Evolutionary conservation across 37 sponge, comb jelly and placozoan species (phyloP), one percentile per base, ranked within the genome.

Genomic region (Ianthella basta): DNA sequence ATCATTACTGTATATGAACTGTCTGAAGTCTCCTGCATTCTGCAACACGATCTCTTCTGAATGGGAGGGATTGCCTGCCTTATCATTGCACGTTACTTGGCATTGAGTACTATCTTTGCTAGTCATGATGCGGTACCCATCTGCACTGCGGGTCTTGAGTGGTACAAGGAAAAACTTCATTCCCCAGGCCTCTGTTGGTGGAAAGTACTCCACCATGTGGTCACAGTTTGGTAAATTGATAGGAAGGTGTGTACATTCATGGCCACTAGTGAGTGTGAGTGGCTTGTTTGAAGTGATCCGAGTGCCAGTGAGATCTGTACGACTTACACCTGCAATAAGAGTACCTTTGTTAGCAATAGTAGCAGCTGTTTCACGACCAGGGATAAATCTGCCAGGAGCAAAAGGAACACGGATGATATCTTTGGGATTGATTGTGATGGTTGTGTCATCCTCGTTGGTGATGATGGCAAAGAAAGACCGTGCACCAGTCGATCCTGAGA

Each of bases 201-300:
- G 60, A 36, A 85, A 34, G 81, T 86, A 81, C 59, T 86, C 86
- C 23, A 79, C 63, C 15, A 86, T 40, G 38, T 67, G 69, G 35
- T 86, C 86, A 79, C 86, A 86, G n/a, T 39, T 55, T 59, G 68
- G 72, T 15, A 60, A 13, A 20, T 83, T 40, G 39, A 59, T 59
- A 19, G 83, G 88, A 14, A 83, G 39, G 59, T 68, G 74, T 3
- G 72, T 83, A 83, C 88, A 88, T 55, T 88, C 80, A 60, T 88
- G 88, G 20, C 88, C 88, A 41, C 79, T 74, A 37, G 83, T 60
- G 23, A 88, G 68, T 23, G 88, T 53, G 35, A 88, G 56, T 16
- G 79, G 73, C 4, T 77, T 83, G 56, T 67, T 60, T 29, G 84
- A 57, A 25, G 74, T 73, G 14, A 84, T 34, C 10, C 34, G 30